Conservation (phyloP, 2,888 invertebrate genomes). For the Himalopsyche tibetana region DNA sequence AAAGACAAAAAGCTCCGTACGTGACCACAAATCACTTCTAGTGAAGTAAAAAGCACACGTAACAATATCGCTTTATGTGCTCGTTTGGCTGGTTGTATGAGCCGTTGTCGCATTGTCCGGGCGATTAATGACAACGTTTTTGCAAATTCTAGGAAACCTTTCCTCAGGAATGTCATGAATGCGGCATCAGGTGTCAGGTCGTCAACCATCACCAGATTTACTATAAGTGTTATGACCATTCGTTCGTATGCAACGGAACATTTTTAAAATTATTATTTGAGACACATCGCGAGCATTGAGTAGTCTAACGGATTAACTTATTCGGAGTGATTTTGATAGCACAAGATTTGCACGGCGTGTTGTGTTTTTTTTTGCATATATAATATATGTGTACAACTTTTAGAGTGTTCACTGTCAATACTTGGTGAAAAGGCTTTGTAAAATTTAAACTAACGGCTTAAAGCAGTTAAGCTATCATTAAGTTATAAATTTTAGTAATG, state of each 20-base stretch:
- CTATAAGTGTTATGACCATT: not conserved
- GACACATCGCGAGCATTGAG: not conserved
- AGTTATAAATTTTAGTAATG: too few species aligned
- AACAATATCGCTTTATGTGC: slow-evolving; percentile 4
- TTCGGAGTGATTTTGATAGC: too few species aligned
- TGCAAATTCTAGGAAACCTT: slow-evolving; percentile 8
- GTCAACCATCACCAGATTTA: slow-evolving; percentile 5
- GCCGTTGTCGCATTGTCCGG: not conserved
- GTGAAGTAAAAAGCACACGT: slow-evolving; percentile 1
- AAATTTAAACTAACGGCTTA: too few species aligned
- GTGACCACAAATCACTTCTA: not conserved
- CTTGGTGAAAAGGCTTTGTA: too few species aligned
- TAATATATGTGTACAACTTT: too few species aligned
- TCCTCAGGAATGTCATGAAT: not conserved
- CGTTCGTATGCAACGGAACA: not conserved
- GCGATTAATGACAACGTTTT: not conserved
- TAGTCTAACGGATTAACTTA: too few species aligned
- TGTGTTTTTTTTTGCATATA: too few species aligned
- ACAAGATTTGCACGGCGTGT: too few species aligned
- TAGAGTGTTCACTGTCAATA: too few species aligned
- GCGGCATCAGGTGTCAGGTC: slow-evolving; percentile 24
- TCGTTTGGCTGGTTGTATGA: not conserved
- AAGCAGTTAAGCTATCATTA: too few species aligned
- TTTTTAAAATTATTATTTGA: not conserved
- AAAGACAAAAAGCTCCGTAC: not conserved